Base-by-base conservation (phyloP, 2,113 vertebrate genomes). In the Thamnaconus septentrionalis region DNA sequence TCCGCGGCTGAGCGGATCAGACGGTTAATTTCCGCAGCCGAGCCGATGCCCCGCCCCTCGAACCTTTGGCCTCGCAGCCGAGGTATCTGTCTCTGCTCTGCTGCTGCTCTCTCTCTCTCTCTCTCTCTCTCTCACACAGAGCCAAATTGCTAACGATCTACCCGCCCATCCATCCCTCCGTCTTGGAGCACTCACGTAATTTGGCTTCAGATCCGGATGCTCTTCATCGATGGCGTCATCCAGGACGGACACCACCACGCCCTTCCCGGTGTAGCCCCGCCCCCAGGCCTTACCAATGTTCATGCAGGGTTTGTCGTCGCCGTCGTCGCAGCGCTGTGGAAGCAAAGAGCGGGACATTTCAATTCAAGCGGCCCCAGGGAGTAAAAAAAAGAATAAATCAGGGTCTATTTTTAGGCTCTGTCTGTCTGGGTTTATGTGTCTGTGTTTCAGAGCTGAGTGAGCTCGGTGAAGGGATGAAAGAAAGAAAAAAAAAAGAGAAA, bases 231-330 rank as follows among this genome's bases (percentile, higher is more conserved):
- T 94, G 79, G 96, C 95, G 3, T 98, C 96, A 53, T 97, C 96
- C 79, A 98, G 89, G 85, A 98, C 95, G 61, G 96, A 95, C 81
- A 98, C 93, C 75, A 98, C 96, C 52, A 98, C 92, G 46, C 95
- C 96, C 90, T 93, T 95, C 61, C 96, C 96, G 6, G 95, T 97
- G 69, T 96, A 98, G 59, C 96, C 96, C 89, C 93, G 93, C 71
- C 90, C 94, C 96, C 96, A 98, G 75, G 95, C 96, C 50, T 90
- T 94, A 56, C 92, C 92, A 7, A 98, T 94, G 81, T 96, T 97
- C 96, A 98, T 97, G 76, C 91, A 90, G 69, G 95, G 92, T 56
- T 89, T 94, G 85, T 95, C 85, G 76, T 67, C 69, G 41, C 51
- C 60, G 42, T 94, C 92, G 40, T 91, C 93, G 91, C 96, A 96